Evolutionary conservation across 2,888 invertebrate species (phyloP), one percentile per base, ranked within the genome.

Genomic region (Drosophila mulleri): DNA sequence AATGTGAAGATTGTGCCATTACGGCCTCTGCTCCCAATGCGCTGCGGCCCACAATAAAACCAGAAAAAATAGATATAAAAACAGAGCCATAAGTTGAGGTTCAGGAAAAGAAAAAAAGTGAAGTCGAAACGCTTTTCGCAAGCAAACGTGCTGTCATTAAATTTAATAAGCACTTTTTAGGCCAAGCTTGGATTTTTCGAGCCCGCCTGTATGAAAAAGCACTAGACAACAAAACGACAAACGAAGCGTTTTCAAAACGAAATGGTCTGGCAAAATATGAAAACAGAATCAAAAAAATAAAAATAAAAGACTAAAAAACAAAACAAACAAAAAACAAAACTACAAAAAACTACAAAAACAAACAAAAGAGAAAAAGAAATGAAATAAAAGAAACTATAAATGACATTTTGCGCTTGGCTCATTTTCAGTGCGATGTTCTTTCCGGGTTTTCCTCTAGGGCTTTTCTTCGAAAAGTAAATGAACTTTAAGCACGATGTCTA

Each of bases 91-190:
- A 81, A 77, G 71, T 72, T 76, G 39, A 71, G 75, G 59, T 62
- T 64, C 59, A 70, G 53, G 39, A 54, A 56, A 57, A 29, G 2
- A 23, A 71, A 74, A 69, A 70, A n/a, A 58, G 42, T 63, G 57
- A 47, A 65, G 64, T 65, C 76, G 69, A 78, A 80, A 80, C 85
- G 85, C 83, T 85, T 85, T 90, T 88, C 75, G 83, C 74, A 86
- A 86, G 82, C 79, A 86, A 90, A 90, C 88, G 89, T 88, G 84
- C 81, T 81, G 90, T 89, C 89, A 89, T 90, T 90, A 90, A 89
- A 90, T 88, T 90, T 89, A 90, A 89, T 90, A 90, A 89, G 88
- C 88, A 67, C 80, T 82, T 89, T 84, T 89, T 85, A 78, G 88
- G 89, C 89, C 83, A 86, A 86, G 83, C 89, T 89, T 75, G 85